Percentiles rank a stretch among this genome's conserved stretches.
phyloP scores from a whole-genome alignment of 2,113 vertebrate species.

The Mionectes macconnelli region DNA sequence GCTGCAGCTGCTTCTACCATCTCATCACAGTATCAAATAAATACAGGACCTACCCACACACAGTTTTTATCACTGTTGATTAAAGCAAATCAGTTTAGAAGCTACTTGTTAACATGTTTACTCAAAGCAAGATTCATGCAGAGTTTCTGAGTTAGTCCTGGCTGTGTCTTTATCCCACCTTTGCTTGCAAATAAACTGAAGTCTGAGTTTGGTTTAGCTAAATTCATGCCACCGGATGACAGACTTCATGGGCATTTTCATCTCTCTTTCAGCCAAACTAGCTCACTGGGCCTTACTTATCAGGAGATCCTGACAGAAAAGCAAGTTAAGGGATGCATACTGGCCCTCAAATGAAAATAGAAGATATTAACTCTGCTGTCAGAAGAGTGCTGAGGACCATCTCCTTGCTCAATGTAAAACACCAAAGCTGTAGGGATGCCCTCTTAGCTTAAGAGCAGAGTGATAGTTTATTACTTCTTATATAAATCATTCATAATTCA shows the following conservation, averaged over 20 bases:
- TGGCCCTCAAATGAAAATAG: neutral
- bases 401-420: neutral
- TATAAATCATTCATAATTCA: slow-evolving; percentile 56
- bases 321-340: neutral
- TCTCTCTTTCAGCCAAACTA: neutral
- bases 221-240: neutral
- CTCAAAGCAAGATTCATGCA: slow-evolving; percentile 2
- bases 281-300: neutral
- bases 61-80: neutral
- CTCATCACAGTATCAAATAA: neutral
- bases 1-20: neutral
- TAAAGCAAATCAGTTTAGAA: neutral
- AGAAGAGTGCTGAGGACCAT: neutral
- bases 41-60: neutral
- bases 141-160: neutral
- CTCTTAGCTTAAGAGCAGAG: neutral
- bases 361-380: neutral
- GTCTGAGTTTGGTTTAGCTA: neutral
- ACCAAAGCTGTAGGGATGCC: neutral
- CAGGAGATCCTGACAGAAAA: neutral
- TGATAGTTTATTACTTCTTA: slow-evolving; percentile 8
- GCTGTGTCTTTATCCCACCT: neutral
- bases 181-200: neutral
- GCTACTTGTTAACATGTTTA: neutral
- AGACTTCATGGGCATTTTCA: neutral